These are phyloP conservation scores for Myzus persicae DNA, from an alignment of 1,140 invertebrate genomes.

Conservation along the genomic window DNA sequence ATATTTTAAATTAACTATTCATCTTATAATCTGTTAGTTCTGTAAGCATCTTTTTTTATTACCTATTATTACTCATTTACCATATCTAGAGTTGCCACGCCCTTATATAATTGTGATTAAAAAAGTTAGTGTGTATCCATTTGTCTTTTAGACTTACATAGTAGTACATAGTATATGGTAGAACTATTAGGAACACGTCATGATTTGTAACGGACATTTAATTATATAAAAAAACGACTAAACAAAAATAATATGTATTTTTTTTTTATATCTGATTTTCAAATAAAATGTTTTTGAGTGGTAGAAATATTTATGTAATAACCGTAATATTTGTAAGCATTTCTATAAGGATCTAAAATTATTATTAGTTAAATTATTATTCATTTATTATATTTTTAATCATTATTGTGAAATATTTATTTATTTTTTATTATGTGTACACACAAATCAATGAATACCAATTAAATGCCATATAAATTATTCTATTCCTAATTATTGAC, in stretches of 20 bases:
- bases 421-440: constrained; percentile 47
- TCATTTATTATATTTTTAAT: constrained; percentile 37
- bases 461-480: constrained; percentile 33
- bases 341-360: background rate
- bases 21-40: constrained; percentile 40
- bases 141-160: background rate
- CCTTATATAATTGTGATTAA: background rate
- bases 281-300: background rate
- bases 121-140: background rate
- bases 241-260: background rate
- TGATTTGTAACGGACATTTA: background rate
- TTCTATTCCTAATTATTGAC: background rate
- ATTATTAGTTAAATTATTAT: constrained; percentile 27
- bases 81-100: background rate
- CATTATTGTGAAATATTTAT: constrained; percentile 45
- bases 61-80: constrained; percentile 24
- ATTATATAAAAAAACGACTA: background rate
- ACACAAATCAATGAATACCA: background rate
- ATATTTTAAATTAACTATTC: background rate
- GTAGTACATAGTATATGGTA: background rate
- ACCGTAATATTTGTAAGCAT: background rate
- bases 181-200: background rate
- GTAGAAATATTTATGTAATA: background rate
- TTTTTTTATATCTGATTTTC: background rate
- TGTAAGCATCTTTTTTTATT: constrained; percentile 29